phyloP scores from a whole-genome alignment of 2,888 invertebrate genomes.

The Scaptomyza reducta region DNA sequence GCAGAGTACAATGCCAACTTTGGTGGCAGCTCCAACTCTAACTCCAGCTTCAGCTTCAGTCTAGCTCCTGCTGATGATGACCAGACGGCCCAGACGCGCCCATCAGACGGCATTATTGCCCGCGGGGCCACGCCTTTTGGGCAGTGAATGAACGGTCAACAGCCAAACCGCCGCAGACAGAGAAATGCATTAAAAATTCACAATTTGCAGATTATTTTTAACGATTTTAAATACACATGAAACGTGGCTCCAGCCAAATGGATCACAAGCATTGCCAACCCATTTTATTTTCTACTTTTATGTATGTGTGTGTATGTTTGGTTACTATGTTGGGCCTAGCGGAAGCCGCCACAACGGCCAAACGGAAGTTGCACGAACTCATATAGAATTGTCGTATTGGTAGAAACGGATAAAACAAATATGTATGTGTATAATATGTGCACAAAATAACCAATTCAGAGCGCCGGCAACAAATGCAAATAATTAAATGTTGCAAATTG shows the following conservation, averaged over 20 bases:
- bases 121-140: conserved; percentile 50
- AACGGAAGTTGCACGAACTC: conserved; percentile 53
- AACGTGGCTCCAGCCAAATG: conserved; percentile 57
- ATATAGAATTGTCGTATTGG: conserved; percentile 22
- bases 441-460: conserved; percentile 34
- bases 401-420: conserved; percentile 19
- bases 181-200: conserved; percentile 76
- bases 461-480: conserved; percentile 45
- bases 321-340: conserved; percentile 19
- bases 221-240: conserved; percentile 79
- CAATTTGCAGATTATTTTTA: conserved; percentile 78
- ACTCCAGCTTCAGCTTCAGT: conserved; percentile 1
- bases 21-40: conserved; percentile 1
- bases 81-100: conserved; percentile 60
- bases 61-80: conserved; percentile 29
- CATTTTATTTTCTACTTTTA: not conserved
- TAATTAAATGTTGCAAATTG: conserved; percentile 50
- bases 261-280: conserved; percentile 52
- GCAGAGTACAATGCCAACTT: conserved; percentile 15
- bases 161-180: conserved; percentile 60
- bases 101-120: conserved; percentile 69
- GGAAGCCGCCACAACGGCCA: conserved; percentile 40
- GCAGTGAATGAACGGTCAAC: conserved; percentile 32
- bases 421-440: conserved; percentile 15
- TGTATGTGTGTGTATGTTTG: not conserved